phyloP scores from a whole-genome alignment of 2,113 vertebrate species.

The Urocitellus parryii region DNA sequence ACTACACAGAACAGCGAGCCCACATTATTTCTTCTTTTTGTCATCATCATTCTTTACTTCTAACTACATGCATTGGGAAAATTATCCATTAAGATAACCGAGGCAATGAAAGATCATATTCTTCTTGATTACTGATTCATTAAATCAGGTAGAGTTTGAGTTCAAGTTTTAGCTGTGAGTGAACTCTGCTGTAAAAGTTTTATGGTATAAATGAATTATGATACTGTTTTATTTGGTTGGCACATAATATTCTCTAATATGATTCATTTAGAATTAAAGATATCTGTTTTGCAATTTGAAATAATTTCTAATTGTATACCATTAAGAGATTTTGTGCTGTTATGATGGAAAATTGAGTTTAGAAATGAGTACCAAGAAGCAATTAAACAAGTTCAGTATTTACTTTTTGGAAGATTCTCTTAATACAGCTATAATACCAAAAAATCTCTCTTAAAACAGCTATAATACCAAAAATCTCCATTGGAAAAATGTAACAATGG shows the following conservation, averaged over 20 bases:
- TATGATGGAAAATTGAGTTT: neutral
- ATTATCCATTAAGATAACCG: neutral
- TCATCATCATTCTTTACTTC: neutral
- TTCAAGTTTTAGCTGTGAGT: constrained; percentile 71
- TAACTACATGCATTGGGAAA: neutral
- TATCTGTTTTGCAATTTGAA: neutral
- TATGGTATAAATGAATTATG: neutral
- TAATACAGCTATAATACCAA: neutral
- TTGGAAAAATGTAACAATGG: neutral
- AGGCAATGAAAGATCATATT: neutral
- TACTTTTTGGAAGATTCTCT: neutral
- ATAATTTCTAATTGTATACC: neutral
- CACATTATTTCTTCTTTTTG: neutral
- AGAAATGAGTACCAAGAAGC: neutral
- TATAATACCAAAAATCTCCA: neutral
- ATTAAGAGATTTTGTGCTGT: neutral
- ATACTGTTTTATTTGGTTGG: neutral
- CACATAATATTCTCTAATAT: neutral
- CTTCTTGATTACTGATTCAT: neutral
- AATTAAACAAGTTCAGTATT: neutral
- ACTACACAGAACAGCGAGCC: neutral
- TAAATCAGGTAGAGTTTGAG: neutral
- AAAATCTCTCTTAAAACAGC: neutral
- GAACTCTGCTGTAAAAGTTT: constrained; percentile 45
- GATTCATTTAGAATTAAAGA: neutral